Conservation (phyloP, 2,113 vertebrate genomes). For the Illadopsis cleaveri region DNA sequence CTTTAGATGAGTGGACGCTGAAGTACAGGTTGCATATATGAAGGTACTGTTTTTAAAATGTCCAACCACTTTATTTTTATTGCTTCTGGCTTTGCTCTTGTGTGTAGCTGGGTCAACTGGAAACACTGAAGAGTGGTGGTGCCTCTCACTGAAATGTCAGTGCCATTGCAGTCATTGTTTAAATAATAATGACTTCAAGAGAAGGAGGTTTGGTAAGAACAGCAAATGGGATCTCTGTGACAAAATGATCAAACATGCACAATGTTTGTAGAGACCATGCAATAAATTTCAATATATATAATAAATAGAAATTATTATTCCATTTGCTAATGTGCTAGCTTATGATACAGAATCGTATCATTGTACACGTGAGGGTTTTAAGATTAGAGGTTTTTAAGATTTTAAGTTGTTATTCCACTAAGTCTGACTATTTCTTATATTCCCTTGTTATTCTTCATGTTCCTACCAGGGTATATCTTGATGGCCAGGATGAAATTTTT, state of each 20-base stretch:
- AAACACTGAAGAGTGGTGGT: not conserved
- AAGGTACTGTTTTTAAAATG: not conserved
- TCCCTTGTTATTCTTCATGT: not conserved
- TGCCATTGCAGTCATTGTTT: not conserved
- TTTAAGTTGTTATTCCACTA: not conserved
- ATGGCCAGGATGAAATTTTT: not conserved
- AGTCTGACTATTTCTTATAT: not conserved
- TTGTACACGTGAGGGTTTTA: not conserved
- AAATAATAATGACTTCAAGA: not conserved
- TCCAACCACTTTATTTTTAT: not conserved
- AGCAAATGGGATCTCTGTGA: not conserved
- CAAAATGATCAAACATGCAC: not conserved
- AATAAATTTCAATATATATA: not conserved
- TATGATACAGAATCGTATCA: not conserved
- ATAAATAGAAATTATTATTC: not conserved
- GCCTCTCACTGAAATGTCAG: not conserved
- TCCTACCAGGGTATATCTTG: not conserved
- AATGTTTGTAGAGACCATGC: accelerated
- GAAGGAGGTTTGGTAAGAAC: not conserved
- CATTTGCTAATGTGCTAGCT: not conserved
- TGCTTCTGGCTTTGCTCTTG: not conserved
- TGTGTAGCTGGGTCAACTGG: not conserved
- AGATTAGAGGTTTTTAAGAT: not conserved
- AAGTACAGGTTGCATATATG: not conserved
- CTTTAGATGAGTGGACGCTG: not conserved